phyloP scores from a whole-genome alignment of 2,113 vertebrate genomes.

The Cottus gobio region DNA sequence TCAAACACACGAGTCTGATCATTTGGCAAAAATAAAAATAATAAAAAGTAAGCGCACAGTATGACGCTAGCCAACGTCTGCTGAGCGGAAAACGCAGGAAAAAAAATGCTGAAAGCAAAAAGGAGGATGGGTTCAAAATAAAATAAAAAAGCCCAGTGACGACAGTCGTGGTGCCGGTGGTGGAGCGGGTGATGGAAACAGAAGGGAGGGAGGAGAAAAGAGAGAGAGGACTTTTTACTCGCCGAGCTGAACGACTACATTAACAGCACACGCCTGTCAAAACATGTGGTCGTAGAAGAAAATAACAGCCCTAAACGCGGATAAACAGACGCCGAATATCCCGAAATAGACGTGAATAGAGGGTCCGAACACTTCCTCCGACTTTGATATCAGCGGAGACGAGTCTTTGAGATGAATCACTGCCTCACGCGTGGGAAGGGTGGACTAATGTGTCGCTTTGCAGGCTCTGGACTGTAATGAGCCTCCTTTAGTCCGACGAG shows the following conservation, averaged over 20 bases:
- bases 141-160: constrained; percentile 56
- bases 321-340: not conserved
- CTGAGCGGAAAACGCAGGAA: constrained; percentile 8
- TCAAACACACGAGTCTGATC: constrained; percentile 31
- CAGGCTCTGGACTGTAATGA: not conserved
- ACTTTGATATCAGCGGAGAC: not conserved
- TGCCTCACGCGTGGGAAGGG: not conserved
- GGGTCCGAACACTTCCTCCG: constrained; percentile 1
- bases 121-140: constrained; percentile 37
- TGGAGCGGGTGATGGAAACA: constrained; percentile 58
- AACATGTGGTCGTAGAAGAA: not conserved
- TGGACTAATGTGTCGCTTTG: not conserved
- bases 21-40: not conserved
- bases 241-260: too few relatives aligned
- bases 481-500: constrained; percentile 22
- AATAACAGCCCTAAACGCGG: not conserved
- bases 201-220: constrained; percentile 8
- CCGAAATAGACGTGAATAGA: constrained; percentile 9
- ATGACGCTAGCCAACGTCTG: not conserved
- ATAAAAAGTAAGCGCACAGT: not conserved
- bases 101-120: constrained; percentile 31
- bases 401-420: constrained; percentile 11
- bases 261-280: not conserved
- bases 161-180: constrained; percentile 55
- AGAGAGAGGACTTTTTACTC: not conserved